Conservation (phyloP, 2,797 vertebrate genomes). For the Semaprochilodus insignis region DNA sequence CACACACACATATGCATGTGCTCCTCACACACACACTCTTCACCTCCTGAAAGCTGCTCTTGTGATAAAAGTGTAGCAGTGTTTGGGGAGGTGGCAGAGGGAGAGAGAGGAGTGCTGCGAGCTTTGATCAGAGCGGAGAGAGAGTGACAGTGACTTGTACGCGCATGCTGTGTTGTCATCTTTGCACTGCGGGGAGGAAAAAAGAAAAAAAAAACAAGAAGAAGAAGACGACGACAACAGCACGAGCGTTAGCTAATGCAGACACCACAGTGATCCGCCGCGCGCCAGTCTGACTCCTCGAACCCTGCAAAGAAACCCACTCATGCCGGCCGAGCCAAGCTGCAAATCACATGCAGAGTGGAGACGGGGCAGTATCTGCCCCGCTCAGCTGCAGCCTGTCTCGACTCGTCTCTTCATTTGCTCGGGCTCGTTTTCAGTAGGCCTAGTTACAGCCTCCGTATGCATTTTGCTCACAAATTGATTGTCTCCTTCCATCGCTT, state of each 20-base stretch:
- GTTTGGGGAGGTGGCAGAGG: slow-evolving; percentile 53
- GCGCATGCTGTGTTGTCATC: slow-evolving; percentile 51
- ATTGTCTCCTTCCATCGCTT: slow-evolving; percentile 39
- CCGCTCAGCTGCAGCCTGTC: slow-evolving; percentile 27
- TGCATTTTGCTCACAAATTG: slow-evolving; percentile 11
- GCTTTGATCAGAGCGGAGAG: slow-evolving; percentile 56
- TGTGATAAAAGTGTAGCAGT: slow-evolving; percentile 55
- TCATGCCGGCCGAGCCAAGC: slow-evolving; percentile 24
- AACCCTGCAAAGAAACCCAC: slow-evolving; percentile 35
- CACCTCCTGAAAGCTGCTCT: slow-evolving; percentile 40
- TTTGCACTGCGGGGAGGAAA: slow-evolving; percentile 42
- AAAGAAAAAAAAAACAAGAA: slow-evolving; percentile 27
- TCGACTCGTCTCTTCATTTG: background rate
- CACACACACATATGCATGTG: background rate
- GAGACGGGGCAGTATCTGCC: slow-evolving; percentile 16
- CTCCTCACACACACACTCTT: slow-evolving; percentile 7
- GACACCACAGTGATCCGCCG: slow-evolving; percentile 49
- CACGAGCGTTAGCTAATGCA: slow-evolving; percentile 37
- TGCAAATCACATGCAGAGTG: slow-evolving; percentile 1
- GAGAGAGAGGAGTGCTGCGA: slow-evolving; percentile 38
- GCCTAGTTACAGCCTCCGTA: background rate
- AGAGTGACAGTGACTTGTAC: slow-evolving; percentile 58
- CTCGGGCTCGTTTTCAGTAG: slow-evolving; percentile 1
- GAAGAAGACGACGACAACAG: slow-evolving; percentile 34
- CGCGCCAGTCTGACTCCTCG: slow-evolving; percentile 48